These are phyloP conservation scores for Drosophila simulans DNA, from an alignment of 1,140 invertebrate species.

Conservation along the genomic window DNA sequence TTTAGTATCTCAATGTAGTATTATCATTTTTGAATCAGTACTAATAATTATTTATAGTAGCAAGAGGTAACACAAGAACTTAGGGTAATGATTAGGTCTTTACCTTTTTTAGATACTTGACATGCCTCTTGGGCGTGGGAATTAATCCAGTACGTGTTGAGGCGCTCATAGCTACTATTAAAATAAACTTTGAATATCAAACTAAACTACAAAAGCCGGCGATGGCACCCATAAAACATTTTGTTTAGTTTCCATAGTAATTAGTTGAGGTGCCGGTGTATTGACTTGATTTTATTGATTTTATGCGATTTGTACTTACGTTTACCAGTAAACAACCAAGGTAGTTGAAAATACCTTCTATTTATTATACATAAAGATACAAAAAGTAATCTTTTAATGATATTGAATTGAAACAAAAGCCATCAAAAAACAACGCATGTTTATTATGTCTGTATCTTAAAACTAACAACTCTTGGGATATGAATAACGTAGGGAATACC, in stretches of 20 bases:
- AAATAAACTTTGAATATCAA: constrained; percentile 7
- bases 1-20: no score
- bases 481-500: constrained; percentile 23
- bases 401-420: neutral
- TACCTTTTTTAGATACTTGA: constrained; percentile 69
- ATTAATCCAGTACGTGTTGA: constrained; percentile 77
- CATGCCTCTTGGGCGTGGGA: constrained; percentile 71
- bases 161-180: constrained; percentile 51
- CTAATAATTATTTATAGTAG: no score
- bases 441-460: constrained; percentile 38
- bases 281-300: constrained; percentile 21
- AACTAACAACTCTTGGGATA: constrained; percentile 30
- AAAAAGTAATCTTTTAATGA: no score
- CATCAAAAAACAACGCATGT: constrained; percentile 16
- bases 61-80: no score
- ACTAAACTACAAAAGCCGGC: neutral
- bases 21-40: no score
- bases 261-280: neutral
- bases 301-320: neutral
- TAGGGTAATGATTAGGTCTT: no score
- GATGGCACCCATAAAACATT: constrained; percentile 26
- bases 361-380: no score
- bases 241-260: constrained; percentile 41
- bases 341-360: no score
- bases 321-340: neutral